Percentiles rank a stretch among this genome's conserved stretches.
Conservation (phyloP, 2,113 vertebrate genomes). For the Serinus canaria region DNA sequence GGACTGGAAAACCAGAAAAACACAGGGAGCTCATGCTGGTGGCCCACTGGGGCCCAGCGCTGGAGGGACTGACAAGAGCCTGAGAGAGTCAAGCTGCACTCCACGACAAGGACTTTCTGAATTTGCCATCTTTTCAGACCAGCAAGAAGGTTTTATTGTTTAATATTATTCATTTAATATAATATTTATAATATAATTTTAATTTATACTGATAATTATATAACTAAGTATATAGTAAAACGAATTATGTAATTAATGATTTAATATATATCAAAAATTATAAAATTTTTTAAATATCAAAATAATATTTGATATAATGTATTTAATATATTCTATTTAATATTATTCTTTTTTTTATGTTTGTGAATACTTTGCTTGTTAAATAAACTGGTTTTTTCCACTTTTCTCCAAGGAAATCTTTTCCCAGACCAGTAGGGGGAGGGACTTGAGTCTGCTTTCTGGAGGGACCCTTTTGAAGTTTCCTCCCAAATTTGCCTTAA, state of each 20-base stretch:
- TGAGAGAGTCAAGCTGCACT: neutral
- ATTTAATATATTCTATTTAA: neutral
- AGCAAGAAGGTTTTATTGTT: neutral
- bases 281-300: too few species aligned
- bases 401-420: neutral
- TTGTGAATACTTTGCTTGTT: neutral
- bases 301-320: too few species aligned
- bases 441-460: neutral
- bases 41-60: rapidly evolving
- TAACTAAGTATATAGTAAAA: too few species aligned
- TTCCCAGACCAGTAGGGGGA: neutral
- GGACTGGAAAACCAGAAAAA: neutral
- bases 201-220: too few species aligned
- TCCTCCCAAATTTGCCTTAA: neutral
- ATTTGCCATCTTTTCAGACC: neutral
- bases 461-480: neutral
- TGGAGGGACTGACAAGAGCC: neutral
- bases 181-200: too few species aligned
- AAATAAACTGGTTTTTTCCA: neutral
- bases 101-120: neutral
- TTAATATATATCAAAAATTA: too few species aligned
- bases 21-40: neutral
- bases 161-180: neutral
- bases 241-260: too few species aligned
- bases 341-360: neutral